These are phyloP conservation scores for Poeciliopsis turrubarensis DNA, from an alignment of 2,113 vertebrate species.

Conservation along the genomic window DNA sequence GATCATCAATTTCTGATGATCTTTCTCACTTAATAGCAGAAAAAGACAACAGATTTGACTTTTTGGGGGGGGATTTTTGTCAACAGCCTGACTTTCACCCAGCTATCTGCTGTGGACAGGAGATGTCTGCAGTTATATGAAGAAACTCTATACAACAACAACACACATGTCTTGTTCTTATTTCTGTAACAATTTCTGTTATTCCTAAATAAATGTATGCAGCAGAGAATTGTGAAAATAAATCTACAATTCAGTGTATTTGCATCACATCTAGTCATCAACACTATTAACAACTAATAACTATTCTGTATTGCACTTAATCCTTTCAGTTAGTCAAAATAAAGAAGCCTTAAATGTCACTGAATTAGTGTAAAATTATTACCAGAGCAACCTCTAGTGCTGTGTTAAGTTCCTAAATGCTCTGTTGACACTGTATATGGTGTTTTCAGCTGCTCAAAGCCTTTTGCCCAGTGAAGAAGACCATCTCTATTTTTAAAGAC, in stretches of 20 bases:
- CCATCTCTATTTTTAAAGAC: background rate
- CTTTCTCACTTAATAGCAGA: no score
- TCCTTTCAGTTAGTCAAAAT: background rate
- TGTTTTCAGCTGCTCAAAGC: background rate
- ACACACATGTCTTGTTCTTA: background rate
- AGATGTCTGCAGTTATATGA: no score
- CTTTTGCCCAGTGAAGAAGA: background rate
- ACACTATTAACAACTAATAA: background rate
- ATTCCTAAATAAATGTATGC: no score
- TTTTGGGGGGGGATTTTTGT: no score
- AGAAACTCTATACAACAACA: no score
- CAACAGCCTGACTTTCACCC: no score
- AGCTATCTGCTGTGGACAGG: no score
- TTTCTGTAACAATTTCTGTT: background rate
- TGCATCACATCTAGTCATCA: background rate
- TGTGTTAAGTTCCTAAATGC: background rate
- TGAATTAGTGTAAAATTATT: background rate
- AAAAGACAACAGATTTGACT: no score
- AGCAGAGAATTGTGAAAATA: background rate
- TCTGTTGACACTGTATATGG: background rate
- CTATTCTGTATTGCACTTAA: background rate
- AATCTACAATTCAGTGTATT: background rate
- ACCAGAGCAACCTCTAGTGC: background rate
- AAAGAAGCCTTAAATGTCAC: background rate
- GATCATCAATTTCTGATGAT: no score